A percentile compares a stretch with the other conserved stretches of the same genome.
Evolutionary conservation across 2,797 vertebrate genomes (phyloP).

Genomic region (Liasis olivaceus): DNA sequence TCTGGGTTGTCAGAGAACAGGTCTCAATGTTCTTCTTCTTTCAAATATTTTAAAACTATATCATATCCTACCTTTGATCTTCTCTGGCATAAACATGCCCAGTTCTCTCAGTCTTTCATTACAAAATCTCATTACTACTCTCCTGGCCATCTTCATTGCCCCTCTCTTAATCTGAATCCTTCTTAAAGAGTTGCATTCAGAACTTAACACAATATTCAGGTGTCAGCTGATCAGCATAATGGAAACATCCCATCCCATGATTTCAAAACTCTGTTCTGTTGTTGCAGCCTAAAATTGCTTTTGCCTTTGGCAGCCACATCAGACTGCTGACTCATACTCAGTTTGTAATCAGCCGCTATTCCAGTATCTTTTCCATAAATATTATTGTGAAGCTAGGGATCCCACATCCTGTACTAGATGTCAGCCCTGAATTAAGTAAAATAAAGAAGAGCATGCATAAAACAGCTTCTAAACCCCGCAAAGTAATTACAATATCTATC

Average conservation of each 20-base stretch:
- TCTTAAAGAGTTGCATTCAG: background rate
- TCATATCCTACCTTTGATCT: background rate
- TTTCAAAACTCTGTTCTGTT: background rate
- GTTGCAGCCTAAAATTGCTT: background rate
- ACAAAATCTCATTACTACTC: background rate
- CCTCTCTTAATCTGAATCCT: background rate
- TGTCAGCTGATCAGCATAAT: background rate
- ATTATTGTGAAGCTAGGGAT: background rate
- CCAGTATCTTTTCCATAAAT: background rate
- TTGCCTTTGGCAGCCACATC: background rate
- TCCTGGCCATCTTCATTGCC: background rate
- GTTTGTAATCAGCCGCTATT: background rate
- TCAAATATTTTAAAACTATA: background rate
- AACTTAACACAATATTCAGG: background rate
- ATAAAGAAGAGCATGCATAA: background rate
- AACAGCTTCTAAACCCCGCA: background rate
- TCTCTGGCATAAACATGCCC: background rate
- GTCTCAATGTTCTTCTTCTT: background rate
- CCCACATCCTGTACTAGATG: background rate
- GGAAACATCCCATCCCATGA: background rate
- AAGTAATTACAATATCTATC: background rate
- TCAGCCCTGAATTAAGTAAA: background rate
- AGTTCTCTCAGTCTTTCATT: background rate
- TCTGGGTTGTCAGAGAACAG: background rate
- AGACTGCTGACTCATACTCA: background rate